Evolutionary conservation across 2,113 vertebrate genomes (phyloP).

Genomic region (Crotophaga sulcirostris): DNA sequence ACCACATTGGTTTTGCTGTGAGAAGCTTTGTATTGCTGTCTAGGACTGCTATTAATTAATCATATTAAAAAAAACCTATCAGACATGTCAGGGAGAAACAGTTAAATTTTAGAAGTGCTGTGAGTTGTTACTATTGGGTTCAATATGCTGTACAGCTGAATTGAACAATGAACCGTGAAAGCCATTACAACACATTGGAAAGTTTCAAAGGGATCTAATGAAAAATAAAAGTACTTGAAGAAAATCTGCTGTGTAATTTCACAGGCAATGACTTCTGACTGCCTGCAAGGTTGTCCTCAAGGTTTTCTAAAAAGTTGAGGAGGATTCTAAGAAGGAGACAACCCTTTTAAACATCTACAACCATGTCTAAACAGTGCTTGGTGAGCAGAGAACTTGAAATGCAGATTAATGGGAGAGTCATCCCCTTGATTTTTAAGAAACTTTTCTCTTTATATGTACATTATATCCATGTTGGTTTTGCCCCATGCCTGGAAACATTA

Average conservation of each 20-base stretch:
- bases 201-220: not conserved
- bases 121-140: not conserved
- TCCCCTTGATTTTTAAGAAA: not conserved
- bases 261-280: not conserved
- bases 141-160: not conserved
- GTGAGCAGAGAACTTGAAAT: not conserved
- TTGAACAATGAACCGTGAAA: conserved; percentile 5
- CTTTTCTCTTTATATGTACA: not conserved
- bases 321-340: not conserved
- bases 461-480: not conserved
- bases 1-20: not conserved
- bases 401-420: not conserved
- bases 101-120: not conserved
- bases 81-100: not conserved
- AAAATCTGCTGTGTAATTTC: not conserved
- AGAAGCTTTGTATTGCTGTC: not conserved
- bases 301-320: not conserved
- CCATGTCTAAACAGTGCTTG: not conserved
- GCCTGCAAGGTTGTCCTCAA: not conserved
- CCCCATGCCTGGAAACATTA: not conserved
- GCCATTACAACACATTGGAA: not conserved
- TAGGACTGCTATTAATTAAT: not conserved
- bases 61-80: not conserved
- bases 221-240: not conserved
- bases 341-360: not conserved